Percentiles rank a stretch among this genome's conserved stretches.
Evolutionary conservation across 2,113 vertebrate genomes (phyloP).

Genomic region (Neolamprologus cancellatus): DNA sequence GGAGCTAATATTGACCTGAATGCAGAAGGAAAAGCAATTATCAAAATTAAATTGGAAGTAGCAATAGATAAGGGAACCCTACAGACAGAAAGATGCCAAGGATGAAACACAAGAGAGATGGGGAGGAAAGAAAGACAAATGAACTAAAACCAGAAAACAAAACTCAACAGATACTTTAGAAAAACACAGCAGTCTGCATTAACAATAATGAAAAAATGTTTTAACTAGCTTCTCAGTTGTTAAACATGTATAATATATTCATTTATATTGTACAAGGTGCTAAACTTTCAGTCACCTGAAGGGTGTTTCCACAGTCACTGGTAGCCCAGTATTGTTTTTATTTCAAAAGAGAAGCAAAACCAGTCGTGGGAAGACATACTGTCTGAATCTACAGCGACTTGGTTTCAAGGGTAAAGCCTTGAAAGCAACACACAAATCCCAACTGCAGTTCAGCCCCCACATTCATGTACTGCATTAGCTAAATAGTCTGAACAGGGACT

Average conservation of each 20-base stretch:
- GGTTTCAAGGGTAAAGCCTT: background rate
- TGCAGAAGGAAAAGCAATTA: background rate
- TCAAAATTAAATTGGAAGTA: background rate
- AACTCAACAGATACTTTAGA: background rate
- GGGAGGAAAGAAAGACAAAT: background rate
- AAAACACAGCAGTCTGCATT: background rate
- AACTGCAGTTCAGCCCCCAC: background rate
- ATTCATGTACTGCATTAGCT: background rate
- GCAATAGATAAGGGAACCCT: background rate
- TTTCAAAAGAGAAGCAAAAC: background rate
- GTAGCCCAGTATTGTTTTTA: background rate
- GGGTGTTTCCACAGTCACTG: background rate
- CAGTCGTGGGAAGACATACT: background rate
- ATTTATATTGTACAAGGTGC: background rate
- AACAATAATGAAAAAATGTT: background rate
- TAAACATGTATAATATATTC: background rate
- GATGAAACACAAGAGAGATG: background rate
- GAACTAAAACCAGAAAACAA: background rate
- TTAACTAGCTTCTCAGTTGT: background rate
- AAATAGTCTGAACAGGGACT: conserved; percentile 6
- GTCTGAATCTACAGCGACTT: background rate
- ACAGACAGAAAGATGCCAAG: background rate
- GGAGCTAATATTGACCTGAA: background rate
- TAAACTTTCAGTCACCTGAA: background rate
- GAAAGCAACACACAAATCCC: background rate